Evolutionary conservation across 2,113 vertebrate species (phyloP).

Genomic region (Bujurquina vittata): DNA sequence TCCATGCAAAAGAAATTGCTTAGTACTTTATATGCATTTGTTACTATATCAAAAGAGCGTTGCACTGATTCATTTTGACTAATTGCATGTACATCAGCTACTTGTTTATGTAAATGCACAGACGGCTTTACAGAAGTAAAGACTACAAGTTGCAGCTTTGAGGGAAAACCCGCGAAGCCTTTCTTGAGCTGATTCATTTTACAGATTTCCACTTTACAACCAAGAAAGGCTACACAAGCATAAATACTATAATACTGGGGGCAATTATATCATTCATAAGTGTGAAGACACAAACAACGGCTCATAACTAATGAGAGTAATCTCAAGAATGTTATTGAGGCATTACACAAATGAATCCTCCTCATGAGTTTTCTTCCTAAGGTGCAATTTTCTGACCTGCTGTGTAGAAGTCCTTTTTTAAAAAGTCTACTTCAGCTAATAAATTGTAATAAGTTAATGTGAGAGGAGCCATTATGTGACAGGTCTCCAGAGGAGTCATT

Average conservation of each 20-base stretch:
- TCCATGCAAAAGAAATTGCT: not conserved
- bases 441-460: conserved; percentile 22
- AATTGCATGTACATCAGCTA: not conserved
- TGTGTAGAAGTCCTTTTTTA: not conserved
- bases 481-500: conserved; percentile 54
- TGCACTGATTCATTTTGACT: not conserved
- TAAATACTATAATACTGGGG: not conserved
- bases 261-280: not conserved
- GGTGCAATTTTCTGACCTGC: conserved; percentile 5
- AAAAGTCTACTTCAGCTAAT: not conserved
- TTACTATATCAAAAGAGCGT: not conserved
- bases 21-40: not conserved
- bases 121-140: not conserved
- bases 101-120: not conserved
- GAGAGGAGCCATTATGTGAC: not conserved
- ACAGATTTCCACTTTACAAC: not conserved
- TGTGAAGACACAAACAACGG: not conserved
- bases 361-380: not conserved
- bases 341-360: not conserved
- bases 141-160: not conserved
- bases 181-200: not conserved
- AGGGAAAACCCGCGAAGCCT: not conserved
- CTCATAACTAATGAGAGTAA: not conserved
- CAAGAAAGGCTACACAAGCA: not conserved
- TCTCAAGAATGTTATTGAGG: not conserved